phyloP scores from a whole-genome alignment of 2,888 invertebrate species.

The Mythimna loreyi region DNA sequence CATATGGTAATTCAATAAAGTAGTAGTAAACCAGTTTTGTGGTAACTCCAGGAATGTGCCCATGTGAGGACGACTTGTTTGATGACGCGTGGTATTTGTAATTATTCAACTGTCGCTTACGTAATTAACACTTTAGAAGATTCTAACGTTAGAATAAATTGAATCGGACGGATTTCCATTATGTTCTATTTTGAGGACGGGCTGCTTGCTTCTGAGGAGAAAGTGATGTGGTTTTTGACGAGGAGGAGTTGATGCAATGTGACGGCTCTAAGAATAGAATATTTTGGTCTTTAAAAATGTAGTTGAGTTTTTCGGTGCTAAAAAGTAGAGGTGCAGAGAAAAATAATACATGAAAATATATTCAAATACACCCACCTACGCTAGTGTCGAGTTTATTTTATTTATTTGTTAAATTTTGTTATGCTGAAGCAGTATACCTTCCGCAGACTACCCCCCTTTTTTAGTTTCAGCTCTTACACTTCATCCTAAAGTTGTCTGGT shows the following conservation, averaged over 20 bases:
- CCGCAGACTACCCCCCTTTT: too few species aligned
- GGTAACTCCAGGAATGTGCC: slow-evolving; percentile 53
- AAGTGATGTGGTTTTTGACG: slow-evolving; percentile 27
- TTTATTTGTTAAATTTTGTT: background rate
- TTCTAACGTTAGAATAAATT: slow-evolving; percentile 39
- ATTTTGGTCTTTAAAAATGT: background rate
- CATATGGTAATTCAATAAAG: slow-evolving; percentile 40
- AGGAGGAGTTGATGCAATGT: slow-evolving; percentile 29
- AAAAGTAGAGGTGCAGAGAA: too few species aligned
- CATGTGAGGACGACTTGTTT: slow-evolving; percentile 35
- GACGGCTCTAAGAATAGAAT: slow-evolving; percentile 38
- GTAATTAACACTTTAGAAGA: slow-evolving; percentile 40
- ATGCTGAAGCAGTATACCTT: too few species aligned
- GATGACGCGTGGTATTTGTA: slow-evolving; percentile 46
- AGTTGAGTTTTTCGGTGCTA: background rate
- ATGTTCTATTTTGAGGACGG: slow-evolving; percentile 36
- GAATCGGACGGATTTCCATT: slow-evolving; percentile 45
- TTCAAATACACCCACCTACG: too few species aligned
- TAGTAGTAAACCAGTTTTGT: slow-evolving; percentile 54
- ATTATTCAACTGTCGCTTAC: slow-evolving; percentile 52
- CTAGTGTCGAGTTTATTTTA: too few species aligned
- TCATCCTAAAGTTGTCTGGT: too few species aligned
- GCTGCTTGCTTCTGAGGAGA: slow-evolving; percentile 2
- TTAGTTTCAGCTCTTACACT: too few species aligned
- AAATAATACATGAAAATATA: too few species aligned